Evolutionary conservation across 2,113 vertebrate genomes (phyloP).

Genomic region (Siniperca knerii): DNA sequence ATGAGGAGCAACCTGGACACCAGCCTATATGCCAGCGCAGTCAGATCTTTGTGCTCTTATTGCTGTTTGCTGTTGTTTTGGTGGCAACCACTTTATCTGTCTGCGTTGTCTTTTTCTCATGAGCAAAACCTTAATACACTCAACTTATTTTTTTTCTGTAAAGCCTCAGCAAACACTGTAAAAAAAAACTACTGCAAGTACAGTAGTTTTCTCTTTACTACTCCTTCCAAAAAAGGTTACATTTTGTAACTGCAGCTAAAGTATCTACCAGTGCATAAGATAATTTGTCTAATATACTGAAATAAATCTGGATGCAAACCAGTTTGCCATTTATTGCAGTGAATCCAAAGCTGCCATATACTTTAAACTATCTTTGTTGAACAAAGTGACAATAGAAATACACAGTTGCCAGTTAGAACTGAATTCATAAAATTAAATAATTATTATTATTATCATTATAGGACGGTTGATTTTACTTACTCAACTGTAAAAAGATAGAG

Average conservation of each 20-base stretch:
- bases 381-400: slow-evolving; percentile 25
- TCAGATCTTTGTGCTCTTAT: slow-evolving; percentile 54
- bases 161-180: slow-evolving; percentile 27
- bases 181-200: slow-evolving; percentile 17
- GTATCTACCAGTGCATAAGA: neutral
- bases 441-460: neutral
- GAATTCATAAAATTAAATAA: slow-evolving; percentile 5
- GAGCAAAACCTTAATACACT: slow-evolving; percentile 42
- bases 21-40: slow-evolving; percentile 49
- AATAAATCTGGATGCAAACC: slow-evolving; percentile 29
- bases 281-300: neutral
- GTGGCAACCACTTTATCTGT: slow-evolving; percentile 67
- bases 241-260: neutral
- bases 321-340: slow-evolving; percentile 43
- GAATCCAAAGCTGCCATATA: slow-evolving; percentile 49
- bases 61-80: slow-evolving; percentile 60
- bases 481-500: neutral
- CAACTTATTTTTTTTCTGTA: slow-evolving; percentile 7
- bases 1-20: slow-evolving; percentile 73
- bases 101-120: slow-evolving; percentile 74
- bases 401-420: slow-evolving; percentile 5
- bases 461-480: neutral
- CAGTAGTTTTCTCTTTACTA: slow-evolving; percentile 11
- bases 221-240: neutral
- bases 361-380: slow-evolving; percentile 22